These are phyloP conservation scores for Polymixis lichenea DNA, from an alignment of 2,888 invertebrate genomes.

Conservation along the genomic window DNA sequence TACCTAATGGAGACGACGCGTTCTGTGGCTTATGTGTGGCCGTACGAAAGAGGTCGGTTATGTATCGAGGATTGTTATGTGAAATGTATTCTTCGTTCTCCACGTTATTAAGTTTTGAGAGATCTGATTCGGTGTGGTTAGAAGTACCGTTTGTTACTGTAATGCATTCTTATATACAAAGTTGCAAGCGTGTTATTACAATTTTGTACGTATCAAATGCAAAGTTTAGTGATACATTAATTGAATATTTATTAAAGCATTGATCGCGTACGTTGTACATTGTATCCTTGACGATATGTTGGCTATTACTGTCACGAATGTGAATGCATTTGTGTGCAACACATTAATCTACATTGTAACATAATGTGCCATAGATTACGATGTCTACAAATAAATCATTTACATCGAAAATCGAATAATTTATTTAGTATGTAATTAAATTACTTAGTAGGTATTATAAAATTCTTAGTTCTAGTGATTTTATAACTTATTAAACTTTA, in stretches of 20 bases:
- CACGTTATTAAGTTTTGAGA: slow-evolving; percentile 10
- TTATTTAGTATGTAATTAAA: slow-evolving; percentile 19
- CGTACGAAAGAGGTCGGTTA: slow-evolving; percentile 42
- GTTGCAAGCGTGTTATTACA: background rate
- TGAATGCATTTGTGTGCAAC: slow-evolving; percentile 7
- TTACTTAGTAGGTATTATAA: background rate
- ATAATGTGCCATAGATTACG: slow-evolving; percentile 18
- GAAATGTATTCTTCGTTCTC: slow-evolving; percentile 17
- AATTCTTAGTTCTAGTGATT: slow-evolving; percentile 5
- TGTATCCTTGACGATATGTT: slow-evolving; percentile 25
- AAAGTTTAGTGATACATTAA: background rate
- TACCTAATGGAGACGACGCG: slow-evolving; percentile 65
- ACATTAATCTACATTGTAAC: slow-evolving; percentile 32
- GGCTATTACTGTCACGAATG: slow-evolving; percentile 27
- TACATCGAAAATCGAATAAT: slow-evolving; percentile 17
- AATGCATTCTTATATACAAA: slow-evolving; percentile 11
- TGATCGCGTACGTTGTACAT: slow-evolving; percentile 14
- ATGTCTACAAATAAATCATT: slow-evolving; percentile 37
- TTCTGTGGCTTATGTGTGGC: slow-evolving; percentile 61
- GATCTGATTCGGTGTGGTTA: slow-evolving; percentile 29
- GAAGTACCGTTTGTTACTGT: slow-evolving; percentile 11
- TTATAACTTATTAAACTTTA: slow-evolving; percentile 22
- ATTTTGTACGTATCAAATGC: background rate
- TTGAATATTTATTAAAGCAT: background rate
- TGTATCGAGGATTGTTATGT: slow-evolving; percentile 50